Evolutionary conservation across 2,113 vertebrate genomes (phyloP), one percentile per base, ranked within the genome.

Genomic region (Cephalophus harveyi): DNA sequence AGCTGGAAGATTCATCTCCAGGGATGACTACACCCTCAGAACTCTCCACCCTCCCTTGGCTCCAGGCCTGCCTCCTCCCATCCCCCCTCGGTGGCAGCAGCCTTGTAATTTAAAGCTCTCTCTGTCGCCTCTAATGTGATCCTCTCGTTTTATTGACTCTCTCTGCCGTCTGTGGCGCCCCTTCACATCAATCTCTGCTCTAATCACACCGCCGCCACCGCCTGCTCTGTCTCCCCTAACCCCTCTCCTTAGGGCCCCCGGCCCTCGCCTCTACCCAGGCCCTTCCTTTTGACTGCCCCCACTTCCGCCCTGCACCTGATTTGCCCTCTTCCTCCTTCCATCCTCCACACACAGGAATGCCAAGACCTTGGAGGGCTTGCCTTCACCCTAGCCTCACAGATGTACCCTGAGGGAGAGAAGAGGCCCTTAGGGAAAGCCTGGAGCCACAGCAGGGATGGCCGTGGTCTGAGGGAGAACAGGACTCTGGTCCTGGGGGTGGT

Each of bases 91-190:
- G 95, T 96, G 97, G 98, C 98, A 98, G 98, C 98, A 97, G 97
- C 97, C 98, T 94, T 97, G 98, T 98, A 98, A 98, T 98, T 98
- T 98, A 98, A 98, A 98, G 98, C 98, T 98, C 97, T 98, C 97
- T 97, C 97, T 98, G 98, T 98, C 97, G 98, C 98, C 98, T 98
- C 98, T 98, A 98, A 98, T 98, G 98, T 97, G 98, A 98, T 98
- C 98, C 98, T 98, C 97, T 98, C 93, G 50, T 98, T 98, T 98
- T 98, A 98, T 98, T 98, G 98, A 98, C 98, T 98, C 98, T 98
- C 97, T 98, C 97, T 97, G 97, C 98, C 71, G 97, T 93, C 97
- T 98, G 97, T 98, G 97, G 97, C 78, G 91, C 97, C 96, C 97
- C 98, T 97, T 96, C 97, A 54, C 98, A 98, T 98, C 98, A 98